phyloP scores from a whole-genome alignment of 2,888 invertebrate species.

The Cordilura impudica region DNA sequence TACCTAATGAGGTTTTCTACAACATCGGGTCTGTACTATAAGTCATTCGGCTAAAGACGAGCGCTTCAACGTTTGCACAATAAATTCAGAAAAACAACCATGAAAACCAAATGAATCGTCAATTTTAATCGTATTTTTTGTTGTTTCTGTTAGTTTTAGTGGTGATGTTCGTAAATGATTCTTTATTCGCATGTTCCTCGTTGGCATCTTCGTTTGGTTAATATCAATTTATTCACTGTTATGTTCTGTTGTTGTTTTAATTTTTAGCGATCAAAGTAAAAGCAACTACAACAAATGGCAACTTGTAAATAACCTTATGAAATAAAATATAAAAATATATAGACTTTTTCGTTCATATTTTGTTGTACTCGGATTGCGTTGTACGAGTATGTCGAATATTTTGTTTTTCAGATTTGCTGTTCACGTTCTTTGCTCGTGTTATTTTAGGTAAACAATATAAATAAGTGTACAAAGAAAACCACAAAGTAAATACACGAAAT shows the following conservation, averaged over 20 bases:
- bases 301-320: slow-evolving; percentile 45
- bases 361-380: neutral
- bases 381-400: slow-evolving; percentile 42
- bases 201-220: slow-evolving; percentile 49
- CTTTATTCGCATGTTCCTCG: slow-evolving; percentile 42
- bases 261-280: slow-evolving; percentile 53
- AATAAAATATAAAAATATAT: slow-evolving; percentile 35
- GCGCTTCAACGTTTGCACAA: neutral
- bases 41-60: slow-evolving; percentile 40
- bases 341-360: slow-evolving; percentile 31
- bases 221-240: slow-evolving; percentile 16
- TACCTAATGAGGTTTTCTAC: slow-evolving; percentile 47
- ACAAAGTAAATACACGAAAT: neutral
- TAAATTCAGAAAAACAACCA: slow-evolving; percentile 27
- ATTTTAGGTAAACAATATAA: slow-evolving; percentile 44
- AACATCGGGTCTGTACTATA: slow-evolving; percentile 41
- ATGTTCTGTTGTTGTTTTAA: slow-evolving; percentile 17
- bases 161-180: slow-evolving; percentile 38
- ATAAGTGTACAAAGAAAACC: slow-evolving; percentile 15
- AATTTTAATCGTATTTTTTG: slow-evolving; percentile 12
- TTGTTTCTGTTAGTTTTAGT: slow-evolving; percentile 25
- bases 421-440: slow-evolving; percentile 57
- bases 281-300: slow-evolving; percentile 35
- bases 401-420: slow-evolving; percentile 48
- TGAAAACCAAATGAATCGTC: slow-evolving; percentile 47